Conservation (phyloP, 2,888 invertebrate genomes). For the Icerya purchasi region DNA sequence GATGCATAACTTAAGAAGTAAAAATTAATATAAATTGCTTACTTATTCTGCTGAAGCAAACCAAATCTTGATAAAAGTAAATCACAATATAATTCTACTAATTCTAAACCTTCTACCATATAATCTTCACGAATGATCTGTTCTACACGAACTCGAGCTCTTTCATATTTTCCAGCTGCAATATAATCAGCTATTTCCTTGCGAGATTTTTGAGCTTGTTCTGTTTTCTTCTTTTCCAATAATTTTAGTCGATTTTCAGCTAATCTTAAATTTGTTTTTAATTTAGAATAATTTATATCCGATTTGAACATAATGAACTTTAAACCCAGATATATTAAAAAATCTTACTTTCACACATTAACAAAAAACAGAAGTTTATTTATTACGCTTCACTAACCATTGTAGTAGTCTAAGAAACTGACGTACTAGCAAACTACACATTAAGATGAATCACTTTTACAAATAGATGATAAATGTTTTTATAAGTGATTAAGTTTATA, state of each 20-base stretch:
- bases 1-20: no score
- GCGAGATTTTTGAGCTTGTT: constrained; percentile 82
- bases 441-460: no score
- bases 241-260: constrained; percentile 83
- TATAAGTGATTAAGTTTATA: no score
- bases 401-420: no score
- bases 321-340: no score
- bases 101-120: constrained; percentile 96
- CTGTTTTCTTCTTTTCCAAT: constrained; percentile 92
- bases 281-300: constrained; percentile 78
- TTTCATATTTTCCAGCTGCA: constrained; percentile 56
- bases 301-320: constrained; percentile 93
- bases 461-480: no score
- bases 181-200: constrained; percentile 96
- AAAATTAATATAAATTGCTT: constrained; percentile 24
- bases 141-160: constrained; percentile 92
- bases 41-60: constrained; percentile 89
- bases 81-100: constrained; percentile 99
- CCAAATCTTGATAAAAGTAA: constrained; percentile 87
- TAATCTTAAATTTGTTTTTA: constrained; percentile 87
- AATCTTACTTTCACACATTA: no score
- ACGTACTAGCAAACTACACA: no score
- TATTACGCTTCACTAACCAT: no score
- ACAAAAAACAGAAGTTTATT: no score
- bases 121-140: constrained; percentile 98